Base-by-base conservation (phyloP, 2,113 vertebrate species). In the Copsychus sechellarum region DNA sequence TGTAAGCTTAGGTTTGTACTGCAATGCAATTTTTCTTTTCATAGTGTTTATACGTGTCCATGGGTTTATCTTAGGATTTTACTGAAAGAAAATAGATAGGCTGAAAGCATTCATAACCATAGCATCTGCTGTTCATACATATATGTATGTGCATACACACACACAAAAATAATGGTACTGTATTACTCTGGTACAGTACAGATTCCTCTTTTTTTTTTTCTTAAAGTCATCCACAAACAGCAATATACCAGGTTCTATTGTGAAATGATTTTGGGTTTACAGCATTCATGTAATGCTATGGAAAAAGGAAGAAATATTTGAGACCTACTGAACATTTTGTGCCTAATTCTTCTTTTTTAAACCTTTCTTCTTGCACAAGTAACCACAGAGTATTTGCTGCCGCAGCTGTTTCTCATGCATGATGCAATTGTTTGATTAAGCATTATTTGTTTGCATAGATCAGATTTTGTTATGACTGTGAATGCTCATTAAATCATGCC, bases 361-460 rank as follows among this genome's bases (percentile, higher is more conserved):
- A 25, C n/a, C 24, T 90, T 87, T 66, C 33, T 71, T 73, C 43
- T 74, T 96, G 72, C 57, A 64, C 79, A 95, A 95, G 43, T 78
- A 81, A 81, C 93, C 79, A 88, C 79, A 78, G 45, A 84, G 26
- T 71, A 92, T 86, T 92, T 90, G 88, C 96, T 88, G 40, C 56
- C 11, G 2, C 85, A 93, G 90, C 88, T 93, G 67, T 93, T 96
- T 95, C 60, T 90, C 48, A 74, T 92, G 79, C 42, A 42, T 94
- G 79, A 88, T 90, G 85, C 29, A 93, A 94, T 81, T 93, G 85
- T 96, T 95, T 86, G 90, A 76, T 88, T 95, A 88, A 91, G 28
- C 70, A 83, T 73, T 95, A 94, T 86, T 95, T 95, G 88, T 82
- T 95, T 92, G 84, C 62, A 79, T 85, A 88, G 81, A 78, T 89